Evolutionary conservation across 2,888 invertebrate genomes (phyloP).

Genomic region (Biston stratarius): DNA sequence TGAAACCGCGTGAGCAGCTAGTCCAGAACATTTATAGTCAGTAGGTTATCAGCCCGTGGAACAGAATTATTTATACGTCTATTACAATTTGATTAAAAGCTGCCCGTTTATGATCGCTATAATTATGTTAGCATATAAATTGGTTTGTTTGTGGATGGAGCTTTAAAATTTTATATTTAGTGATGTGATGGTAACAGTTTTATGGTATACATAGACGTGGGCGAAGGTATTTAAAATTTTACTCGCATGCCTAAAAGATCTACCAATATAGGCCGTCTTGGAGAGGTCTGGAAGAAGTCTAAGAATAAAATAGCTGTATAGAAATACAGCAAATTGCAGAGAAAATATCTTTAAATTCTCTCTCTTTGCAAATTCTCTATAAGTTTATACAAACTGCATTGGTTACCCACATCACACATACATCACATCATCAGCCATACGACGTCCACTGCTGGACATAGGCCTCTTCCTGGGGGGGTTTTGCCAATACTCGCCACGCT

Average conservation of each 20-base stretch:
- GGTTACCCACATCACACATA: too few species aligned
- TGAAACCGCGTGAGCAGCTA: background rate
- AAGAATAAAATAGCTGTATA: too few species aligned
- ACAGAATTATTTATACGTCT: slow-evolving; percentile 26
- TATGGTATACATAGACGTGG: background rate
- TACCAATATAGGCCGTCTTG: too few species aligned
- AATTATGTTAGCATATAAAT: slow-evolving; percentile 36
- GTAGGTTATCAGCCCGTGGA: slow-evolving; percentile 25
- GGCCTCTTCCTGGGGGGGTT: too few species aligned
- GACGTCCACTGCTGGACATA: too few species aligned
- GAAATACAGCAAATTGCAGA: too few species aligned
- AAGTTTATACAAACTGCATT: too few species aligned
- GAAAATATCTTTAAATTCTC: too few species aligned
- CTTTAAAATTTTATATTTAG: slow-evolving; percentile 34
- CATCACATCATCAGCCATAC: too few species aligned
- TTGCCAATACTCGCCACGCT: too few species aligned
- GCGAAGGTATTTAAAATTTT: background rate
- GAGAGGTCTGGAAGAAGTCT: too few species aligned
- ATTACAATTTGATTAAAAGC: slow-evolving; percentile 41
- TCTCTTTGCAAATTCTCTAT: too few species aligned
- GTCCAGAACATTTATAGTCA: background rate
- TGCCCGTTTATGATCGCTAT: slow-evolving; percentile 34
- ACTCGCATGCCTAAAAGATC: background rate
- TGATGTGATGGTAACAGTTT: background rate
- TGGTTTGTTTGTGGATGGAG: slow-evolving; percentile 37